phyloP scores from a whole-genome alignment of 2,113 vertebrate genomes.

The Muntiacus muntjak region DNA sequence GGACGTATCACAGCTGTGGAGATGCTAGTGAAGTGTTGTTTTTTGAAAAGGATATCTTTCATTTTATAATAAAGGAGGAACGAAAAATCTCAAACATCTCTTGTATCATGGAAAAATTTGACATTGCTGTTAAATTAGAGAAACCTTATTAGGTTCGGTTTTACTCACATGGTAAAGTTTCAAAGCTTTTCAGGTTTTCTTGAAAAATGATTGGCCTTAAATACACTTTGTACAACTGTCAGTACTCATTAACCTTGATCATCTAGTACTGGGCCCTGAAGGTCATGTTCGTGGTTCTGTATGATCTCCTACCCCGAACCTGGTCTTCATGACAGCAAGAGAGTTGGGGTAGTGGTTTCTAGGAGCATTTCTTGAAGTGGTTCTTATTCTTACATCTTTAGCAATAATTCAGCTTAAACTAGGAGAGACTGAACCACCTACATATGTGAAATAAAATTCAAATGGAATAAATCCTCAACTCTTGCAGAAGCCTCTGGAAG shows the following conservation, averaged over 20 bases:
- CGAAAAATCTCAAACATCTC: not conserved
- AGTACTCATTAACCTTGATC: too few relatives aligned
- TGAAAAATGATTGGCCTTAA: not conserved
- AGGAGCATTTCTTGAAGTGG: not conserved
- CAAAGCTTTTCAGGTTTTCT: not conserved
- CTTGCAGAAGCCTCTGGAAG: not conserved
- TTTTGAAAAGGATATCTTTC: not conserved
- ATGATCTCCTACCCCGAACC: not conserved
- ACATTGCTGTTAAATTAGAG: not conserved
- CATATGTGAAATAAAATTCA: not conserved
- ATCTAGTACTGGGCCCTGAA: not conserved
- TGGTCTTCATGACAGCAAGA: not conserved
- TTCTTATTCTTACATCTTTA: not conserved
- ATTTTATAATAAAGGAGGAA: not conserved
- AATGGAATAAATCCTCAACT: not conserved
- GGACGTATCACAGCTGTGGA: not conserved
- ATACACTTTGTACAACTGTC: too few relatives aligned
- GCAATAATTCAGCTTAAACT: not conserved
- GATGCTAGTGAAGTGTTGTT: not conserved
- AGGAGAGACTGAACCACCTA: not conserved
- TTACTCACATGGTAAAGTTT: not conserved
- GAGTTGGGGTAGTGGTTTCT: not conserved
- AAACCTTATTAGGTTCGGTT: not conserved
- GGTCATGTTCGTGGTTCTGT: not conserved
- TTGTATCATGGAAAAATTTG: not conserved